Evolutionary conservation across 2,797 vertebrate species (phyloP), one percentile per base, ranked within the genome.

Genomic region (Carcharodon carcharias): DNA sequence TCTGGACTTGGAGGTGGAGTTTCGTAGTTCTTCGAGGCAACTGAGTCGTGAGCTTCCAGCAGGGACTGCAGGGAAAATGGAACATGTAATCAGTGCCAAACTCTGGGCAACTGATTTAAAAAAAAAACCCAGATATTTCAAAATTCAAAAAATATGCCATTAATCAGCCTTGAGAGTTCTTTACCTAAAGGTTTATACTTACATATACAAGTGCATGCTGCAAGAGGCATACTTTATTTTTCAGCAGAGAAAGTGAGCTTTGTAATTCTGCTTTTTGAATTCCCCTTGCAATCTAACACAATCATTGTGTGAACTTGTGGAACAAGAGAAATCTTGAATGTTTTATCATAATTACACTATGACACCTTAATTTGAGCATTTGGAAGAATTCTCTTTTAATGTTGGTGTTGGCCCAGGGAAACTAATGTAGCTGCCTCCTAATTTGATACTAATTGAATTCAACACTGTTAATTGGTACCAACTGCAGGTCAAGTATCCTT

Each of bases 1-100:
- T 98, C 98, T 45, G 98, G 98, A 97, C 99, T 99, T 28, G 99
- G 98, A 0, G 99, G 98, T 1, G 99, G 98, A 0, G 99, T 99
- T 96, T 99, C 99, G 0, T 98, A 99, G 97, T 98, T 99, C 97
- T 99, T 99, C 65, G 99, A 99, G 0, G 99, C 99, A 97, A 99
- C 99, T 0, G 99, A 99, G 96, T 99, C 99, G 0, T 99, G 99
- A 0, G 99, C 99, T 97, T 99, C 99, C 97, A 99, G 97, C 40
- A 99, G 98, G 1, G 99, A 99, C 99, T 99, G 97, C 5, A 71
- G 96, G 35, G 16, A 58, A 26, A 95, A 77, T 18, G 12, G 26
- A 14, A 61, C 82, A 85, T 3, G 82, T 85, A 85, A 1, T 85
- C 23, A 50, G 21, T 45, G 45, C 21, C 45, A 50, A 50, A 85